Base-by-base conservation (phyloP, 2,797 vertebrate genomes). In the Gallinago stenura region DNA sequence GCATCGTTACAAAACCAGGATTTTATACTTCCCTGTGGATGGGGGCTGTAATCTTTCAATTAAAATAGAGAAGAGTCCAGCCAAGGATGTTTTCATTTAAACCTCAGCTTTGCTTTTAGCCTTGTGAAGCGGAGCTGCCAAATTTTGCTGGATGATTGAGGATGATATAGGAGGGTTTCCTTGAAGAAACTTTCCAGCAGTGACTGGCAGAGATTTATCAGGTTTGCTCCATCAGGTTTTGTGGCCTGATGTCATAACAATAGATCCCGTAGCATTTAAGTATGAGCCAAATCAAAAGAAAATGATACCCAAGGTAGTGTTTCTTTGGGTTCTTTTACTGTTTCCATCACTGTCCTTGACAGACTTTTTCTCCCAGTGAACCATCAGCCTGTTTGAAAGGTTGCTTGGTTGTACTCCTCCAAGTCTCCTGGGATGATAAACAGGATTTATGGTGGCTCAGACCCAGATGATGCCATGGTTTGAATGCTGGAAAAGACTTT, bases 31-130 rank as follows among this genome's bases (percentile, higher is more conserved):
- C 78, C 75, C 64, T 2, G 4, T 19, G 69, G 71, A 57, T 18
- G 64, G 57, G 53, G 60, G 58, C 75, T 85, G 71, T 45, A 35
- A 77, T 43, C 22, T 73, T 65, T 68, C 48, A 50, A 83, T 87
- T 79, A 64, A 60, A 87, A 24, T 5, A 75, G n/a, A 28, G 65
- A 76, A 37, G 4, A 16, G 9, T 11, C 48, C 33, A 83, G 87
- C 83, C 78, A 91, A 87, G 33, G 69, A 80, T 85, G 68, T 64
- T 87, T 96, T 96, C 41, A 45, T 80, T 78, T 35, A 69, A 97
- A 89, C 45, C 75, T 73, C 45, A 43, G 68, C 0, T 13, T 41
- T 85, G 71, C 57, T 64, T 82, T 84, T 53, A 30, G 79, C 60
- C 70, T 60, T 3, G 12, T 50, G 31, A 83, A 65, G 57, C 6